Evolutionary conservation across 30 jellyfish, hydroid and myxozoan species (phyloP), one percentile per base, ranked within the genome.

Genomic region (Turritopsis rubra): DNA sequence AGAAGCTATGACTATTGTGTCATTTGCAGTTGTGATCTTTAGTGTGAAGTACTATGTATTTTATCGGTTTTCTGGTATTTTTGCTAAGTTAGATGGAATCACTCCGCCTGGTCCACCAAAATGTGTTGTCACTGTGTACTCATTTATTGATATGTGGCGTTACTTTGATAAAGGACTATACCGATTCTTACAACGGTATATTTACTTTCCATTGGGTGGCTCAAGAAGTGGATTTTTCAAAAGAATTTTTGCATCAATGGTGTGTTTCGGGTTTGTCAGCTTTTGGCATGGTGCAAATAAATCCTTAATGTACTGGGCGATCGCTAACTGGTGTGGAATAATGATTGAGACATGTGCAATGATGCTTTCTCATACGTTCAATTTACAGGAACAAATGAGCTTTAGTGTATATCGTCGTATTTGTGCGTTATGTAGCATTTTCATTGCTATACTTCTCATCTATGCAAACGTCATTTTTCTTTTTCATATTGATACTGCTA

Each of bases 81-180:
- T 90, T 83, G 93, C 88, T 65, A 79, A 86, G 76, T 66, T 90
- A 71, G 95, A 90, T 60, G 95, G 95, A 8, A 52, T 82, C 72
- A 85, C 82, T 81, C 90, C 92, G 1, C 97, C 95, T 0, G 95
- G 90, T 19, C 89, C 89, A 66, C 97, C 97, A 1, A 87, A 88
- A 1, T 90, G 97, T 75, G 82, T 85, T 22, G 75, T 92, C 21
- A 90, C 78, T 81, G 85, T 83, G 0, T 80, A 65, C 73, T 81
- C 93, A 1, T 90, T 52, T 54, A 90, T 75, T 71, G 93, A 83
- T 53, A 90, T 90, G 97, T 90, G 97, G 97, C 91, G 97, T 71
- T 86, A 86, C 31, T 90, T 90, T 80, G 97, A 90, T 89, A 86
- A 84, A 83, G 97, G 97, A 0, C 90, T 90, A 13, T 83, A 90